A percentile compares a stretch with the other conserved stretches of the same genome.
Evolutionary conservation across 2,113 vertebrate genomes (phyloP).

Genomic region (Oceanodroma tethys): DNA sequence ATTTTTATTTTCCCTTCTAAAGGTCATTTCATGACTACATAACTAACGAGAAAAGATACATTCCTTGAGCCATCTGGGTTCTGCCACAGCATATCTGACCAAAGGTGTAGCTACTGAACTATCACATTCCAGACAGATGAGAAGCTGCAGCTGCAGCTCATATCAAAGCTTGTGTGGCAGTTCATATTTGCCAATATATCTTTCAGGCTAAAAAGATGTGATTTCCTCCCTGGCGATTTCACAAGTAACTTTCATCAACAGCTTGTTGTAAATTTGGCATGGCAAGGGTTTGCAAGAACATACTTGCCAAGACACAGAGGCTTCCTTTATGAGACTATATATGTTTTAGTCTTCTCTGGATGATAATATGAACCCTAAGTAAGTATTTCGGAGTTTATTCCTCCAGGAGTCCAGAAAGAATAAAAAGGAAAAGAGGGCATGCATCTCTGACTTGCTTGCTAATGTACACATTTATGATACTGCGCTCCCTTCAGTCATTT

Average conservation of each 20-base stretch:
- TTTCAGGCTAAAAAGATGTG: background rate
- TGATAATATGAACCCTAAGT: background rate
- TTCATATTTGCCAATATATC: slow-evolving; percentile 16
- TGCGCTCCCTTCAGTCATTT: background rate
- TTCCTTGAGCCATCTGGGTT: background rate
- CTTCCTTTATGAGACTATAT: background rate
- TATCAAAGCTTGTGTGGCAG: slow-evolving; percentile 1
- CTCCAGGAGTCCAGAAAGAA: background rate
- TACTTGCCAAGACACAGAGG: background rate
- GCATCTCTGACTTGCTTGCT: background rate
- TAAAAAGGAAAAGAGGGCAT: background rate
- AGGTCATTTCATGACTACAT: background rate
- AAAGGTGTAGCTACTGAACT: slow-evolving; percentile 3
- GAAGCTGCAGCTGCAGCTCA: background rate
- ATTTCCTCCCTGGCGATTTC: slow-evolving; percentile 3
- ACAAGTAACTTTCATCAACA: slow-evolving; percentile 7
- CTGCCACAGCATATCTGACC: background rate
- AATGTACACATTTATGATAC: background rate
- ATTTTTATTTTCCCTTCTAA: background rate
- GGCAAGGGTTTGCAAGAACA: background rate
- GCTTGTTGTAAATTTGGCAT: background rate
- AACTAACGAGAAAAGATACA: slow-evolving; percentile 15
- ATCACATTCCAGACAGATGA: background rate
- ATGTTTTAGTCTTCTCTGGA: background rate
- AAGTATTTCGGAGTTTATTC: background rate